Evolutionary conservation across 2,113 vertebrate genomes (phyloP), one percentile per base, ranked within the genome.

Genomic region (Otus sunia): DNA sequence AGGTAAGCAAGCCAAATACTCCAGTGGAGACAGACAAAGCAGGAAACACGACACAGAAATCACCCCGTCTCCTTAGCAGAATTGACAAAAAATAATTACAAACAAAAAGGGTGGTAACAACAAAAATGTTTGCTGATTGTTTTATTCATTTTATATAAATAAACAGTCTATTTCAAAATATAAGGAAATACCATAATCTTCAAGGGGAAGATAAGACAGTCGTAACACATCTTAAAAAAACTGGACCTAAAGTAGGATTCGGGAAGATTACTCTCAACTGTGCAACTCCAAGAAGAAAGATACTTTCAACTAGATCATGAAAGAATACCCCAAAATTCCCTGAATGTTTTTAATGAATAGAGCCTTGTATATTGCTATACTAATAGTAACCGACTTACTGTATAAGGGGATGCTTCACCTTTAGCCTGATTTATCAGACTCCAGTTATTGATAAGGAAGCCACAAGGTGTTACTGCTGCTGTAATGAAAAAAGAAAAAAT

Each of bases 61-160:
- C 1, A 0, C 9, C 4, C 10, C 9, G 8, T 39, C 41, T 52
- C 41, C 12, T 49, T 43, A 53, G 26, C 2, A 90, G 15, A 15
- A 53, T 3, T 56, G 26, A 22, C 15, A 45, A 41, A 55, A 53
- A 71, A 50, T 45, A 55, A 66, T 9, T 32, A 15, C 15, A 10
- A 62, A 49, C 11, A 49, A n/a, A 90, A 88, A 76, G 2, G 1
- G 4, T 22, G 8, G 6, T 58, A 86, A 36, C 2, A 76, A 26
- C 1, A 74, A 73, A 91, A 78, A 49, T 49, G 12, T 53, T 86
- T 82, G 5, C 9, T 59, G 12, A 39, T 55, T 60, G 4, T 27
- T 82, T 66, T 55, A 55, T 68, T 59, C 0, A 34, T 75, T 90
- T 80, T 23, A 47, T 15, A 23, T 15, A n/a, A 55, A 80, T 19